Evolutionary conservation across 2,797 vertebrate species (phyloP), one percentile per base, ranked within the genome.

Genomic region (Chaetophractus vellerosus): DNA sequence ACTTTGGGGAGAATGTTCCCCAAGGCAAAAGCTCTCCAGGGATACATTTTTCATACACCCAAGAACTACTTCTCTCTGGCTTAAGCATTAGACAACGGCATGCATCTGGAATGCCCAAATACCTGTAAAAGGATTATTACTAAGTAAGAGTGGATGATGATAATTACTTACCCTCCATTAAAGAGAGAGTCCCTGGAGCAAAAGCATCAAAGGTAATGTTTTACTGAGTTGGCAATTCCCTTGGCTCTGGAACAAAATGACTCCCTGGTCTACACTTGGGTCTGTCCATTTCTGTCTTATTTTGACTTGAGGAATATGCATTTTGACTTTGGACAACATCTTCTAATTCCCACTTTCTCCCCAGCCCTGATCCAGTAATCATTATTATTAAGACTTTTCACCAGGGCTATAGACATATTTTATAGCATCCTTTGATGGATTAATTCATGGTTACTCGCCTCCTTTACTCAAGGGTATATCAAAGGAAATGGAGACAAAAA

Each of bases 141-240:
- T 97, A 96, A 97, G 96, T 90, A 96, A 96, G 93, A 97, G 96
- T 95, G 68, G 96, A 96, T 97, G 97, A 97, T 97, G 96, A 81
- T 97, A 97, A 98, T 97, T 97, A 98, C 97, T 98, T 98, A 97
- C 55, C 94, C 91, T 64, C 97, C 90, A 97, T 96, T 97, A 97
- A 96, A 93, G 90, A 94, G 88, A 96, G 96, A 97, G 86, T 89
- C 97, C 94, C 97, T 96, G 33, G 79, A 93, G 97, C 97, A 89
- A 97, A 89, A 89, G 92, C 94, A 97, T 97, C 96, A 97, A 97
- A 97, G 96, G 45, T 72, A 71, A 52, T 61, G 74, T 97, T 97
- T 92, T 74, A 92, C 97, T 97, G 95, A 98, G 92, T 96, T 78
- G 52, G 92, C 94, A 88, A 75, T 96, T 97, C 93, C 75, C 87